A percentile compares a stretch with the other conserved stretches of the same genome.
Evolutionary conservation across 2,113 vertebrate genomes (phyloP).

Genomic region (Ceratotherium simum): DNA sequence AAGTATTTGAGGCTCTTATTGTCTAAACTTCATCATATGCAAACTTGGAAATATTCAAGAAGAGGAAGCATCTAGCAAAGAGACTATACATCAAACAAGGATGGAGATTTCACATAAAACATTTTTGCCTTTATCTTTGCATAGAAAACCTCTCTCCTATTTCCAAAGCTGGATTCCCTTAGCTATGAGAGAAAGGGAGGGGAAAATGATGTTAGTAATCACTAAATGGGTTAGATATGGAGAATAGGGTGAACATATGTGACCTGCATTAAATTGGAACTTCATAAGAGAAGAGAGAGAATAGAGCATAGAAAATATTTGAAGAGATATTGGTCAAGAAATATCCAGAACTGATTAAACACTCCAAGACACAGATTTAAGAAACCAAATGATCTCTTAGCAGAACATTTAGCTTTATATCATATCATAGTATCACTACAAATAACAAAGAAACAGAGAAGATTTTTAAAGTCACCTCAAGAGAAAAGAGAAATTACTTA

Average conservation of each 20-base stretch:
- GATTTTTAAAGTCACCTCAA: background rate
- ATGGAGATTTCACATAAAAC: background rate
- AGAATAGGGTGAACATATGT: background rate
- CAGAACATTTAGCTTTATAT: background rate
- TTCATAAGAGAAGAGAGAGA: background rate
- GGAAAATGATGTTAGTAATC: background rate
- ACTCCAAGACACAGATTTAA: background rate
- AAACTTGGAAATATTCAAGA: background rate
- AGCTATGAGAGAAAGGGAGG: background rate
- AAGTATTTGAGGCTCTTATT: background rate
- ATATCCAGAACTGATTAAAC: background rate
- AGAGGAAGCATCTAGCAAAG: background rate
- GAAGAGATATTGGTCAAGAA: background rate
- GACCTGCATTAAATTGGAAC: background rate
- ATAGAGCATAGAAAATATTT: background rate
- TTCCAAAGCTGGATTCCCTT: background rate
- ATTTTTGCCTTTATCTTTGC: slow-evolving; percentile 9
- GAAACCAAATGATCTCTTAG: background rate
- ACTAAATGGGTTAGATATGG: background rate
- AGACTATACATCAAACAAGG: background rate
- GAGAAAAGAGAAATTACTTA: background rate
- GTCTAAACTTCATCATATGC: background rate
- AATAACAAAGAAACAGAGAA: background rate
- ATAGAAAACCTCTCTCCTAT: background rate
- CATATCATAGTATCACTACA: background rate